These are phyloP conservation scores for Cantharis nigra DNA, from an alignment of 2,888 invertebrate genomes.

Conservation along the genomic window DNA sequence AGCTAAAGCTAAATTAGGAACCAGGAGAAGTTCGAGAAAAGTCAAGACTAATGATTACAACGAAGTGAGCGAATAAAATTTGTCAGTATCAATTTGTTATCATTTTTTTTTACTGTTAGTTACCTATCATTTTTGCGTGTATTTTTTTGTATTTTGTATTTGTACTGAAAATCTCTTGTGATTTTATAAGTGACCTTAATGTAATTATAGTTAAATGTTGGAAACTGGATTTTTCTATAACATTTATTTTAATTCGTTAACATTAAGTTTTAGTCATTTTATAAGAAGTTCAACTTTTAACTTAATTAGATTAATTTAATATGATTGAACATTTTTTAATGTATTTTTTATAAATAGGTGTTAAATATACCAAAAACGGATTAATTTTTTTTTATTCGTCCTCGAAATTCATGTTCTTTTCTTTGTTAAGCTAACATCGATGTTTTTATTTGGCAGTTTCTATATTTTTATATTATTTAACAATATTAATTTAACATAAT, in stretches of 20 bases:
- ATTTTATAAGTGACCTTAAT: conserved; percentile 2
- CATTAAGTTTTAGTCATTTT: background rate
- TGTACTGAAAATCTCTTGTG: background rate
- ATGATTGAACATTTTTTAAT: background rate
- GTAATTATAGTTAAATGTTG: background rate
- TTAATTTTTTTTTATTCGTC: background rate
- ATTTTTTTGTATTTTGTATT: background rate
- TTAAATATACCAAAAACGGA: conserved; percentile 3
- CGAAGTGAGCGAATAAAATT: conserved; percentile 38
- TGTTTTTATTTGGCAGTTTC: background rate
- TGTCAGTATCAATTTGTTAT: background rate
- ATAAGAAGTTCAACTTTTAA: background rate
- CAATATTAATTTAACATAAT: too few species aligned
- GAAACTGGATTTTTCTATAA: background rate
- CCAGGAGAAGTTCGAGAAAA: conserved; percentile 45
- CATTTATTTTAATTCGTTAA: background rate
- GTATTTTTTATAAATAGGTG: conserved; percentile 7
- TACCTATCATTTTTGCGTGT: background rate
- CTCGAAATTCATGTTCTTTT: too few species aligned
- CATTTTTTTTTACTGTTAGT: background rate
- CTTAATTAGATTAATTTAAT: background rate
- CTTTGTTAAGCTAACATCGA: too few species aligned
- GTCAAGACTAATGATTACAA: conserved; percentile 40
- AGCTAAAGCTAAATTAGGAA: conserved; percentile 36
- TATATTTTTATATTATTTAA: too few species aligned